Base-by-base conservation (phyloP, 2,113 vertebrate genomes). In the Burhinus bistriatus region DNA sequence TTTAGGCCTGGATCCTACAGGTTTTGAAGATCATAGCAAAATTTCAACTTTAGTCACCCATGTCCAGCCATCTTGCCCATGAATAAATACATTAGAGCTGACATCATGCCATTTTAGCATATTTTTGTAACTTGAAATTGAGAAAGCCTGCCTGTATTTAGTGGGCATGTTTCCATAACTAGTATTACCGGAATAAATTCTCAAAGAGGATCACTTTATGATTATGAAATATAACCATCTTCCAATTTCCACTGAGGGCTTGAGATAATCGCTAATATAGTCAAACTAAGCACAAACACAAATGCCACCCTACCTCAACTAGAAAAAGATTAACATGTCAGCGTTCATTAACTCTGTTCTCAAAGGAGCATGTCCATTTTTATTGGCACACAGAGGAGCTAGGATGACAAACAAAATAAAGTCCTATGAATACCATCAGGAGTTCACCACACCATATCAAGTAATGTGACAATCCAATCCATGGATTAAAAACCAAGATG, bases 401-500 rank as follows among this genome's bases (percentile, higher is more conserved):
- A 83, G 73, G 55, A 71, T 88, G 61, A 80, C 59, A 92, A 84
- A 79, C 79, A 95, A 95, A 95, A 83, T 54, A 42, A 83, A 4
- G 30, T 55, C 94, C 83, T 77, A 19, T 89, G 96, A 96, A 94
- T 96, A 80, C 86, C 92, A 91, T 88, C 96, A 96, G 83, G 92
- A 95, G 93, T 81, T 96, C 97, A 94, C 80, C 78, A 93, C 86
- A 92, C 96, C 83, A 85, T 90, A 84, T 92, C 96, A 68, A 95
- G 95, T 75, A 97, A 95, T n/a, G 34, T 72, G 75, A 97, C 93
- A 91, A 95, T 86, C 96, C 96, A 97, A 94, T 94, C 94, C 75
- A 15, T 15, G 96, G 96, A 98, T 98, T 97, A 97, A 97, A 98
- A 96, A 70, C 75, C 38, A 93, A 94, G 83, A 95, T 94, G 82